Evolutionary conservation across 2,888 invertebrate genomes (phyloP).

Genomic region (Cetonia aurata): DNA sequence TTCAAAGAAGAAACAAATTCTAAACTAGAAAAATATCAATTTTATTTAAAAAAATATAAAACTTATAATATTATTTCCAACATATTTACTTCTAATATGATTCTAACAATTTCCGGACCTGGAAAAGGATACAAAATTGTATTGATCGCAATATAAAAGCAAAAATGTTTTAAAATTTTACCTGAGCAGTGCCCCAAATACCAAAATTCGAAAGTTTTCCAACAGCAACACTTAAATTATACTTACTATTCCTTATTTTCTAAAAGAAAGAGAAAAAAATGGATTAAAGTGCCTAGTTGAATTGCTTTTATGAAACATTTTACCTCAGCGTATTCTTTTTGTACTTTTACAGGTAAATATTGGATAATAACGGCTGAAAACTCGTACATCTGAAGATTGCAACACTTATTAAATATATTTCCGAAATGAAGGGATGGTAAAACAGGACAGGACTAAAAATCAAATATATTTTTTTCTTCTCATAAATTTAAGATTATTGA

Average conservation of each 20-base stretch:
- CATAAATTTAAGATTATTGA: slow-evolving; percentile 4
- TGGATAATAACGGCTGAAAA: slow-evolving; percentile 57
- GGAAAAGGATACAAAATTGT: not conserved
- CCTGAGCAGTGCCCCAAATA: slow-evolving; percentile 28
- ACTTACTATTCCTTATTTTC: slow-evolving; percentile 11
- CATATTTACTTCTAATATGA: not conserved
- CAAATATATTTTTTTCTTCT: slow-evolving; percentile 8
- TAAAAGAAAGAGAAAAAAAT: slow-evolving; percentile 13
- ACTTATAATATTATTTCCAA: no score
- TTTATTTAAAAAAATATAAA: no score
- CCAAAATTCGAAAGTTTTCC: slow-evolving; percentile 21
- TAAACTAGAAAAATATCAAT: no score
- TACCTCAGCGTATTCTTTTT: slow-evolving; percentile 16
- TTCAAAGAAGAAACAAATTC: no score
- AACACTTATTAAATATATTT: slow-evolving; percentile 54
- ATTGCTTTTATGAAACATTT: slow-evolving; percentile 1
- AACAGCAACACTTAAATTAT: slow-evolving; percentile 7
- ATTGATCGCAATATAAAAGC: no score
- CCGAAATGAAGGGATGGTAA: slow-evolving; percentile 57
- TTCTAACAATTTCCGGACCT: slow-evolving; percentile 11
- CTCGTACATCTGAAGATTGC: slow-evolving; percentile 52
- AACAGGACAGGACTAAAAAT: slow-evolving; percentile 60
- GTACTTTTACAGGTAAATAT: slow-evolving; percentile 51
- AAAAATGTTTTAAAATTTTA: slow-evolving; percentile 2
- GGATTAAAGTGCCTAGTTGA: not conserved